Evolutionary conservation across 2,797 vertebrate genomes (phyloP).

Genomic region (Pteronotus mesoamericanus): DNA sequence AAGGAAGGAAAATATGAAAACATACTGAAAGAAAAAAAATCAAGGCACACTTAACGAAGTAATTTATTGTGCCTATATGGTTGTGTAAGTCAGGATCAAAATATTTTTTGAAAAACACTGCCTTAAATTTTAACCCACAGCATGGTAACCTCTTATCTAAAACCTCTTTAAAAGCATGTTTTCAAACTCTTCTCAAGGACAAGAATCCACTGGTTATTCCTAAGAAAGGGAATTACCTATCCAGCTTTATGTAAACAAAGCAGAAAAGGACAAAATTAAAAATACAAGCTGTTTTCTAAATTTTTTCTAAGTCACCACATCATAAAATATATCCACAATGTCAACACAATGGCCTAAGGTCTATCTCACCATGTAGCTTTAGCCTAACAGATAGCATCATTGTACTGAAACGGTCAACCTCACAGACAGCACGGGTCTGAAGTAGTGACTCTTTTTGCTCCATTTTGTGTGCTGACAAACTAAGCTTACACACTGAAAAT

Average conservation of each 20-base stretch:
- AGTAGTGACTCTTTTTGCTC: background rate
- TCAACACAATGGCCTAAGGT: background rate
- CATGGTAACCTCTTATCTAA: background rate
- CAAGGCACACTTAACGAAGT: background rate
- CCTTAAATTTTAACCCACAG: constrained; percentile 1
- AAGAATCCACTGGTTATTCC: constrained; percentile 18
- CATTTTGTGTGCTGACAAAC: constrained; percentile 5
- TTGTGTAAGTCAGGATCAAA: background rate
- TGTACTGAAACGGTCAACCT: background rate
- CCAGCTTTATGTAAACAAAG: background rate
- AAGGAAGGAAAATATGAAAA: background rate
- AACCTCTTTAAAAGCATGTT: constrained; percentile 25
- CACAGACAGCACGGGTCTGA: background rate
- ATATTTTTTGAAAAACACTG: background rate
- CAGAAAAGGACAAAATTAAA: background rate
- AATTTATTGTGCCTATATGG: background rate
- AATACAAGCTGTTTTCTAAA: background rate
- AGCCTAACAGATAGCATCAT: background rate
- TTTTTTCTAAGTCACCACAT: background rate
- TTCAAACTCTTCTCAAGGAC: background rate
- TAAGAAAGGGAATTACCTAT: constrained; percentile 6
- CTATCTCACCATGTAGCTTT: background rate
- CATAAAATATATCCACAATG: background rate
- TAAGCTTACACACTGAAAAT: background rate
- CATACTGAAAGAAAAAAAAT: background rate